phyloP scores from a whole-genome alignment of 2,113 vertebrate genomes.

The Cranoglanis bouderius region DNA sequence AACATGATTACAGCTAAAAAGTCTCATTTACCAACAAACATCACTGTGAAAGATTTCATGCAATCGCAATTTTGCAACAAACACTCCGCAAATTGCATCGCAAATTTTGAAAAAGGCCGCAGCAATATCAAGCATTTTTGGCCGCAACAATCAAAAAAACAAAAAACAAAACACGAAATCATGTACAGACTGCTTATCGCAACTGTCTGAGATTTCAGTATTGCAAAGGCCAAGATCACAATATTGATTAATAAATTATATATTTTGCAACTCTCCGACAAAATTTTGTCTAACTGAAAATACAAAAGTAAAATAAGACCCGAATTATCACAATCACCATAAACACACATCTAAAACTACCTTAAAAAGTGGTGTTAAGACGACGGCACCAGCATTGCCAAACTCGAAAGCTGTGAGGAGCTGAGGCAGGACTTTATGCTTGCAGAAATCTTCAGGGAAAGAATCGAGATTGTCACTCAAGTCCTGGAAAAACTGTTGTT shows the following conservation, averaged over 20 bases:
- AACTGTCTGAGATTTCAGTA: not conserved
- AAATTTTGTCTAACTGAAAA: not conserved
- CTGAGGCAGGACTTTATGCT: conserved; percentile 90
- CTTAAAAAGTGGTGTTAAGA: conserved; percentile 90
- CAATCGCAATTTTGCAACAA: too few relatives aligned
- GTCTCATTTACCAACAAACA: too few relatives aligned
- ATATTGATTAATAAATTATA: not conserved
- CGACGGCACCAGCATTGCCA: conserved; percentile 83
- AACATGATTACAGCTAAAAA: too few relatives aligned
- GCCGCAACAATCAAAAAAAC: too few relatives aligned
- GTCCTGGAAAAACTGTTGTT: conserved; percentile 90
- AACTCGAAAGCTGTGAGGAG: conserved; percentile 89
- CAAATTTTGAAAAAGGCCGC: too few relatives aligned
- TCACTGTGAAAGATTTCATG: too few relatives aligned
- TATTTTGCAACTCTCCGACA: not conserved
- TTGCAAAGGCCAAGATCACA: not conserved
- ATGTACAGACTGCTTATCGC: not conserved
- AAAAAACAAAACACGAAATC: too few relatives aligned
- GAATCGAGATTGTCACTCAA: conserved; percentile 85
- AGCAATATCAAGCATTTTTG: too few relatives aligned
- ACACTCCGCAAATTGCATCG: too few relatives aligned
- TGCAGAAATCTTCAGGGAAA: conserved; percentile 89
- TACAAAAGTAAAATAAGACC: not conserved
- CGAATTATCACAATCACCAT: not conserved
- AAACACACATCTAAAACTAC: conserved; percentile 56